Evolutionary conservation across 2,888 invertebrate genomes (phyloP), one percentile per base, ranked within the genome.

Genomic region (Salticus scenicus): DNA sequence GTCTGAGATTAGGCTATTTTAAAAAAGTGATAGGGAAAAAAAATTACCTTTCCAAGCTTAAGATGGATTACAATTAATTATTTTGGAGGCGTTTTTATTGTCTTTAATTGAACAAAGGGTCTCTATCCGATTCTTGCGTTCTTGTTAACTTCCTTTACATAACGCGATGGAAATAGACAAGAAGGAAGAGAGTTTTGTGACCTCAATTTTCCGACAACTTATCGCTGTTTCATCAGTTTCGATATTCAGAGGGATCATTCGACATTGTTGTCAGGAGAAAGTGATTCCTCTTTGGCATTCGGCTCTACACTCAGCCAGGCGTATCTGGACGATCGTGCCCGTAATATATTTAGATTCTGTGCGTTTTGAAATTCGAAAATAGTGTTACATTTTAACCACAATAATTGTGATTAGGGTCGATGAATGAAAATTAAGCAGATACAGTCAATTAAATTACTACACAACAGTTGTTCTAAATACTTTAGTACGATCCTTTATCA

Each of bases 181-280:
- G 57, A 30, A 63, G 81, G 20, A 41, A 27, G 42, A 47, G n/a
- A 37, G 28, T 41, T 66, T 17, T 42, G 51, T 75, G 81, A 37
- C 81, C 81, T 70, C 75, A 8, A 57, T 70, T 70, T 81, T n/a
- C 0, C 57, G n/a, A n/a, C 14, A 30, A 10, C 28, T 28, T 81
- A 81, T 75, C 70, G 31, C 17, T 17, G 27, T 67, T 81, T 70
- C 31, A 57, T 42, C 31, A 41, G 47, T 81, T 75, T 75, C 67
- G 70, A 74, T 81, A 70, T 81, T 57, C 57, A 57, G 24, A 24
- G 17, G 57, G 12, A 17, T 57, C 24, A 24, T 57, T 57, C 57
- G 17, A 47, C 24, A 47, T 57, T 57, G 57, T 24, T 57, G 57
- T 24, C 24, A 5, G 24, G 24, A 7, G 20, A 57, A 57, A 57